phyloP scores from a whole-genome alignment of 2,888 invertebrate genomes.

The Sminthurinus aureus region DNA sequence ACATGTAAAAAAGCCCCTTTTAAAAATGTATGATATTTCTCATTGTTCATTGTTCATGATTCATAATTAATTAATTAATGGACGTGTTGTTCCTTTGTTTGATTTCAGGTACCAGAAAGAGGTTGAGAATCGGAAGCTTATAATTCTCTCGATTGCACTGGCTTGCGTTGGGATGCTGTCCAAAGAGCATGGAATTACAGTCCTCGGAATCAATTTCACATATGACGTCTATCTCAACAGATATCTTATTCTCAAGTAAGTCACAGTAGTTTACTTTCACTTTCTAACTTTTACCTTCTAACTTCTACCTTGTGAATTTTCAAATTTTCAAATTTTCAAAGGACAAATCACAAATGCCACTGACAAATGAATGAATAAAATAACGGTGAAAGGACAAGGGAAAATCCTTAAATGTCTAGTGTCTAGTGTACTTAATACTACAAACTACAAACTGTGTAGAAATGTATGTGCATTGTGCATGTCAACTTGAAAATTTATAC shows the following conservation, averaged over 20 bases:
- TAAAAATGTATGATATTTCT: no score
- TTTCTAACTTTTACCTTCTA: no score
- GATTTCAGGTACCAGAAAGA: constrained; percentile 55
- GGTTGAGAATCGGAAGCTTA: constrained; percentile 53
- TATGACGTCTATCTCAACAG: constrained; percentile 73
- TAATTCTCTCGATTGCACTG: constrained; percentile 52
- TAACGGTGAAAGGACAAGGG: no score
- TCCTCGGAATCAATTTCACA: constrained; percentile 78
- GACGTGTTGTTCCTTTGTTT: neutral
- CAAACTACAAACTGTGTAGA: no score
- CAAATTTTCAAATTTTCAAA: no score
- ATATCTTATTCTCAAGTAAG: constrained; percentile 54
- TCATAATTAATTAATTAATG: neutral
- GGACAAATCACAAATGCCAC: no score
- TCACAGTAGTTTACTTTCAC: neutral
- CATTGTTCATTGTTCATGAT: neutral
- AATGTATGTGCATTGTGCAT: no score
- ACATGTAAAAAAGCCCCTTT: no score
- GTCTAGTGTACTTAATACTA: no score
- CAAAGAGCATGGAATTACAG: constrained; percentile 86
- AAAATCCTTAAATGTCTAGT: no score
- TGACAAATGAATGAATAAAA: no score
- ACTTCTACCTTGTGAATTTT: neutral
- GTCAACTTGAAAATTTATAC: neutral
- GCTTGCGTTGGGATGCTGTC: constrained; percentile 75